Percentiles rank a stretch among this genome's conserved stretches.
These are phyloP conservation scores for Chelon auratus DNA, from an alignment of 2,797 vertebrate genomes.

Conservation along the genomic window DNA sequence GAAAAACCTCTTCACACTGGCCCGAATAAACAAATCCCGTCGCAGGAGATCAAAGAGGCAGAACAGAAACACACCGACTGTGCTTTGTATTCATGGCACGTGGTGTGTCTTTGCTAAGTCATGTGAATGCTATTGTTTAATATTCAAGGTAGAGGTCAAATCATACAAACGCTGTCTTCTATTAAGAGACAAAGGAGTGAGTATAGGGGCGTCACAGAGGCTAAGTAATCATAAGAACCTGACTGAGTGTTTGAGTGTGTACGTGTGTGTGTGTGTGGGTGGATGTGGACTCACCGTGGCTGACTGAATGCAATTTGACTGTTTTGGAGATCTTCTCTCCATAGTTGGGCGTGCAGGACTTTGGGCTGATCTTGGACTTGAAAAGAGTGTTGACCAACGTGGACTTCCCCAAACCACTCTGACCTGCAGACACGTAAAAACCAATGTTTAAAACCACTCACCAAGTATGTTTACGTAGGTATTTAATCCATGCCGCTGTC, in stretches of 20 bases:
- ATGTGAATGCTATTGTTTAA: neutral
- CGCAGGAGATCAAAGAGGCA: too few species aligned
- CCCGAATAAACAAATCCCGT: too few species aligned
- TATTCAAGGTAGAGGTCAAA: too few species aligned
- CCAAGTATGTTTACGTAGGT: too few species aligned
- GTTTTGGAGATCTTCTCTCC: constrained; percentile 89
- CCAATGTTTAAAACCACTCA: too few species aligned
- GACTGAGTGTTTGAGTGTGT: constrained; percentile 6
- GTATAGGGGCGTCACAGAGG: too few species aligned
- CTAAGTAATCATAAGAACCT: neutral
- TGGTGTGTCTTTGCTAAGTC: too few species aligned
- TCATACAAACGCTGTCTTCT: too few species aligned
- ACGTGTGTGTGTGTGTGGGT: constrained; percentile 16
- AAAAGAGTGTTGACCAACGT: constrained; percentile 97
- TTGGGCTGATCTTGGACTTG: constrained; percentile 94
- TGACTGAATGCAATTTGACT: constrained; percentile 90
- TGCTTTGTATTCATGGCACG: too few species aligned
- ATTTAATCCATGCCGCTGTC: too few species aligned
- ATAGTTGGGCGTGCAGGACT: constrained; percentile 77
- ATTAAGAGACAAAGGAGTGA: too few species aligned
- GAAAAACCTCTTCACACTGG: neutral
- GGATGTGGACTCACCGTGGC: constrained; percentile 81
- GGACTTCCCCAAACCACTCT: constrained; percentile 95
- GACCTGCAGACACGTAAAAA: constrained; percentile 82
- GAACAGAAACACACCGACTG: too few species aligned